Evolutionary conservation across 2,888 invertebrate species (phyloP).

Genomic region (Rosalia funebris): DNA sequence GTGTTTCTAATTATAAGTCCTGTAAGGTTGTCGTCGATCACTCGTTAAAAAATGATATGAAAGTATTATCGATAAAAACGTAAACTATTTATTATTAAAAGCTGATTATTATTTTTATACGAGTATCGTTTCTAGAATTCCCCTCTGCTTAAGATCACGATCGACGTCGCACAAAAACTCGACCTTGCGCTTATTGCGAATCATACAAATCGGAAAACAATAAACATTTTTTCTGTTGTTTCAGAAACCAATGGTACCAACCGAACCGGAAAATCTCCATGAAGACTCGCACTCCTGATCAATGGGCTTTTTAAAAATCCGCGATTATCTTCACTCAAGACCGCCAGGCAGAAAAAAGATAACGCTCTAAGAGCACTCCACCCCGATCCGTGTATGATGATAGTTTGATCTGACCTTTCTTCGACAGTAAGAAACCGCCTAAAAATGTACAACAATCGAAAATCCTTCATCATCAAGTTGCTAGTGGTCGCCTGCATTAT

Average conservation of each 20-base stretch:
- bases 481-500: conserved; percentile 52
- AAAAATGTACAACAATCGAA: conserved; percentile 58
- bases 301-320: conserved; percentile 57
- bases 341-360: conserved; percentile 59
- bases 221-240: conserved; percentile 20
- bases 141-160: neutral
- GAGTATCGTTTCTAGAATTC: too few relatives aligned
- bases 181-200: conserved; percentile 14
- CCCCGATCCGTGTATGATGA: conserved; percentile 5
- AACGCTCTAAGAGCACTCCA: conserved; percentile 34
- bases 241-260: conserved; percentile 27
- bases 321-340: conserved; percentile 57
- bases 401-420: conserved; percentile 12
- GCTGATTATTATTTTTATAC: too few relatives aligned
- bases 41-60: too few relatives aligned
- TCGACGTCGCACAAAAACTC: neutral
- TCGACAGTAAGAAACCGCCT: neutral
- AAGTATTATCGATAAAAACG: too few relatives aligned
- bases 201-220: conserved; percentile 18
- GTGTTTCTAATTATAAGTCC: too few relatives aligned
- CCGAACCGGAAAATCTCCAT: conserved; percentile 36
- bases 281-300: conserved; percentile 47
- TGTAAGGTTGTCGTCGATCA: too few relatives aligned
- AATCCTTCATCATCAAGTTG: conserved; percentile 56
- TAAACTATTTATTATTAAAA: too few relatives aligned